Base-by-base conservation (phyloP, 2,797 vertebrate species). In the Tarsius wallacei region DNA sequence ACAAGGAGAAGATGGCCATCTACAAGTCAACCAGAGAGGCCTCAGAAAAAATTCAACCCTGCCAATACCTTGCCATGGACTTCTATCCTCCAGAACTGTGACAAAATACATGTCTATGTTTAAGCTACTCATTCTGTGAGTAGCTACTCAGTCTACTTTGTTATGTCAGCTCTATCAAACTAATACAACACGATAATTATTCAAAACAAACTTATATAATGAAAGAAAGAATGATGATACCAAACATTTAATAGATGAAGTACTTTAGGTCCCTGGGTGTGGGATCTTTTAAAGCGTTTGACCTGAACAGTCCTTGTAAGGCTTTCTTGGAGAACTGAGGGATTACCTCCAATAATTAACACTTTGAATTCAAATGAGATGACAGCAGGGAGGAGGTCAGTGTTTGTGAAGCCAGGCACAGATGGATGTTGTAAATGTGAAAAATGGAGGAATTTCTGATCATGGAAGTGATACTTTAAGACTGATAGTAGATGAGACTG, bases 331-430 rank as follows among this genome's bases (percentile, higher is more conserved):
- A 90, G 13, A 26, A 53, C 28, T 26, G 49, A 13, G 7, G 7
- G 7, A 10, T 80, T 42, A n/a, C 33, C 24, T 80, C 21, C 33
- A 70, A 17, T 71, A 64, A 94, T 57, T 59, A 61, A 21, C 24
- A 70, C 17, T 91, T 93, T 33, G 31, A 64, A 93, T 82, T 76
- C 11, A n/a, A 76, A 66, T 82, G 84, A 82, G 33, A 80, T 24
- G 64, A 53, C 28, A 36, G 33, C 42, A 81, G 47, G 85, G 55
- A 84, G 42, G 59, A 92, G 26, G 73, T 36, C 28, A 49, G 5
- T 1, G 22, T 80, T 93, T 76, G 63, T 89, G 47, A 77, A 96
- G 22, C 22, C 8, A 57, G 14, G 15, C 78, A n/a, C 53, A 71
- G 42, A 78, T 47, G 11, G 51, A 14, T 55, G 19, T 63, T 63